A percentile compares a stretch with the other conserved stretches of the same genome.
Conservation (phyloP, 2,113 vertebrate genomes). For the Gymnogyps californianus region DNA sequence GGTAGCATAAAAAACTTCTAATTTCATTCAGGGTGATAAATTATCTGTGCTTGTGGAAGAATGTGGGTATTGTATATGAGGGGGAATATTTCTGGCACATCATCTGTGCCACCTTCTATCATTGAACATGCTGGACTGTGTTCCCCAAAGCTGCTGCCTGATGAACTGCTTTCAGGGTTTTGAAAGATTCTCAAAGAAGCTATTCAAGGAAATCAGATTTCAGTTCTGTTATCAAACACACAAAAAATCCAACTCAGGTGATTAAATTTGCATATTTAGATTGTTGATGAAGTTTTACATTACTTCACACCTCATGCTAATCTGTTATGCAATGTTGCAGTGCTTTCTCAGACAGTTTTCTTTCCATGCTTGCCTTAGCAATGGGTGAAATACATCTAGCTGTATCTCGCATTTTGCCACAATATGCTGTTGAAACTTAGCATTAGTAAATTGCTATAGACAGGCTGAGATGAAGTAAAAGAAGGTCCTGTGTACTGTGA, state of each 20-base stretch:
- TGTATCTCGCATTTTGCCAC: neutral
- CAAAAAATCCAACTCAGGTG: neutral
- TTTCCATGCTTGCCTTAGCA: neutral
- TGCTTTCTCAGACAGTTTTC: neutral
- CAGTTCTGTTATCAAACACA: neutral
- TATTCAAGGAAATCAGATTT: neutral
- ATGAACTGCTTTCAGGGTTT: neutral
- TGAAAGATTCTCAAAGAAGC: neutral
- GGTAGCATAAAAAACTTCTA: neutral
- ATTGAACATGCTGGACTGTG: neutral
- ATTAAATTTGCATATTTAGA: neutral
- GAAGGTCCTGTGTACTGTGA: neutral
- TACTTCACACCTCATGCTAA: neutral
- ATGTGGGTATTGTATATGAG: neutral
- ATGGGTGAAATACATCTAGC: neutral
- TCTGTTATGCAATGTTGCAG: neutral
- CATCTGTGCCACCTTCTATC: neutral
- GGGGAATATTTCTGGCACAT: neutral
- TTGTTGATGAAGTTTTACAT: neutral
- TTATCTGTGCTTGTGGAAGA: neutral
- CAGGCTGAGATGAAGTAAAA: neutral
- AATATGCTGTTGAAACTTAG: neutral
- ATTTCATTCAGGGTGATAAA: neutral
- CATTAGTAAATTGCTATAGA: neutral
- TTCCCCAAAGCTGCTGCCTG: neutral